Base-by-base conservation (phyloP, 2,113 vertebrate genomes). In the Kryptolebias marmoratus region DNA sequence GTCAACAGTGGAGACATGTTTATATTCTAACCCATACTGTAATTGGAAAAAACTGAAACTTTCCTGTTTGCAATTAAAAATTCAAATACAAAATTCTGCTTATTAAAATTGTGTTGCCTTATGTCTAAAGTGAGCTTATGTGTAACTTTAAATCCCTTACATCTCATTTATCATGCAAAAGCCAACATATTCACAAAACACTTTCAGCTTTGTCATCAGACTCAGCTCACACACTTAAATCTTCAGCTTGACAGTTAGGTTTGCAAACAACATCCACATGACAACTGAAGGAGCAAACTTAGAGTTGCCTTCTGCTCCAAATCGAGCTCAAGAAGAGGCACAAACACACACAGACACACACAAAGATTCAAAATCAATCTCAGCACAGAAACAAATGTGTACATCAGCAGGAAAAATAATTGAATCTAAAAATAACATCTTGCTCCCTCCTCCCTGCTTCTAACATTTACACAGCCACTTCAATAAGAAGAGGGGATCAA, bases 321-420 rank as follows among this genome's bases (percentile, higher is more conserved):
- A 32, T 30, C 57, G 14, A 60, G 18, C 61, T 68, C 49, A 62
- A 56, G 67, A 31, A 32, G 36, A 5, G 59, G 36, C 56, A 56
- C 32, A 69, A 65, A 55, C 53, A 60, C 77, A 44, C 2, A 11
- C 50, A 47, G 45, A 13, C 42, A 60, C 58, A 69, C 49, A 66
- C 58, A 47, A 48, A 61, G 9, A n/a, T 68, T 18, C 31, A 59
- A 52, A 75, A 79, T 80, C 61, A 62, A 81, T 86, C 42, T 58
- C 55, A 68, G 69, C 80, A 49, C 39, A 60, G 65, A 72, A 75
- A 79, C 81, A 85, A 86, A 71, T 81, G 78, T 77, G 71, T 77
- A 78, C 69, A 84, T 90, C 84, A 87, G 88, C 88, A 87, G 71
- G 66, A 85, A 87, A 87, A 83, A 87, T 90, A 86, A 87, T 82